Percentiles rank a stretch among this genome's conserved stretches.
phyloP scores from a whole-genome alignment of 2,888 invertebrate species.

The Apamea sordens region DNA sequence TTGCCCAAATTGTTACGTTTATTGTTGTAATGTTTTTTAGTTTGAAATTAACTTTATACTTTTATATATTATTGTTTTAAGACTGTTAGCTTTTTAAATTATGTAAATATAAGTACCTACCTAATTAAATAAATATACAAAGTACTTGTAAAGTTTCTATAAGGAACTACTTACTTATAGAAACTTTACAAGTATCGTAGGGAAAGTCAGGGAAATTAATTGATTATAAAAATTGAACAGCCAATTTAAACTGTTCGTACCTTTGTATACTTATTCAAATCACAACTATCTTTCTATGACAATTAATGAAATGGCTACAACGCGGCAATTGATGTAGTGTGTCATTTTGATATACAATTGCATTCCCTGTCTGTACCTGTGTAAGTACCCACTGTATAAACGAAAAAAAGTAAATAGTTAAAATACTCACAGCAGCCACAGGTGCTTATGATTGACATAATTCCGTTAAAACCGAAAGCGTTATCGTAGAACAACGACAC shows the following conservation, averaged over 20 bases:
- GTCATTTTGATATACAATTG: background rate
- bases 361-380: too few species aligned
- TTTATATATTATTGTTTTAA: background rate
- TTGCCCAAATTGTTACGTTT: background rate
- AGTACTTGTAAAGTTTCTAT: too few species aligned
- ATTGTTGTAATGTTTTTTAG: background rate
- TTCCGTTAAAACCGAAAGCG: background rate
- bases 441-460: conserved; percentile 38
- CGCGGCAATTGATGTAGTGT: background rate
- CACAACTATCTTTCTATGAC: background rate
- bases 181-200: background rate
- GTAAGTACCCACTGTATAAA: background rate
- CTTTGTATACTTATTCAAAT: background rate
- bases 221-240: background rate
- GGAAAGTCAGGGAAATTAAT: background rate
- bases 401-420: background rate
- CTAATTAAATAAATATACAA: too few species aligned
- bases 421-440: conserved; percentile 53
- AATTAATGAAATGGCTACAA: too few species aligned
- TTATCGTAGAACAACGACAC: background rate
- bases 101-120: too few species aligned
- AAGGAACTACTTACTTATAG: too few species aligned
- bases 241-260: background rate
- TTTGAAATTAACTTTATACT: background rate
- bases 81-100: too few species aligned